phyloP scores from a whole-genome alignment of 1,140 invertebrate species.

The Hylaeus anthracinus region DNA sequence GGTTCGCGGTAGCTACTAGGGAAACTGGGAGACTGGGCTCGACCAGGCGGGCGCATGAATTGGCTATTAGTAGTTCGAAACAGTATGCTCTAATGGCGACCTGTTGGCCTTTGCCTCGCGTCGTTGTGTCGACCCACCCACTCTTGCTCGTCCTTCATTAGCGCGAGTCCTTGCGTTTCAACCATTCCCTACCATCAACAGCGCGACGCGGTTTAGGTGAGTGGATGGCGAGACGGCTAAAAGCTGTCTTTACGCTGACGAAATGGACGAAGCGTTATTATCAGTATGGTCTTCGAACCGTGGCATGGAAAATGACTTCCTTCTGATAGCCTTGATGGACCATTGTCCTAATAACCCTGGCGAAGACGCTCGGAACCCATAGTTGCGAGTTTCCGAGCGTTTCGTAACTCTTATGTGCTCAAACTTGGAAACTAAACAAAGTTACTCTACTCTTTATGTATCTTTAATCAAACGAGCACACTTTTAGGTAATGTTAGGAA shows the following conservation, averaged over 20 bases:
- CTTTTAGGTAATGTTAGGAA: no score
- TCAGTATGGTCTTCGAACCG: conserved; percentile 13
- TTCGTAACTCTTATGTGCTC: neutral
- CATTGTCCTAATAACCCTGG: conserved; percentile 46
- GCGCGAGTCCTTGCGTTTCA: conserved; percentile 64
- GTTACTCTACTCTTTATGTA: no score
- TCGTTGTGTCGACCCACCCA: conserved; percentile 52
- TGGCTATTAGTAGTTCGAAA: conserved; percentile 75
- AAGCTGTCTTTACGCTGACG: conserved; percentile 65
- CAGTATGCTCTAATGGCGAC: conserved; percentile 75
- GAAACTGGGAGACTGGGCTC: conserved; percentile 38
- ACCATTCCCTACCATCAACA: conserved; percentile 38
- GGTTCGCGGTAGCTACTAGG: conserved; percentile 36
- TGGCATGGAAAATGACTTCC: conserved; percentile 49
- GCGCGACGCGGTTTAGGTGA: conserved; percentile 24
- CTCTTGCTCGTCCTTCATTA: conserved; percentile 70
- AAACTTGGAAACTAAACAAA: neutral
- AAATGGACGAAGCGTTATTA: conserved; percentile 55
- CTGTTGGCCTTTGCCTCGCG: conserved; percentile 71
- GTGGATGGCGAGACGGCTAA: conserved; percentile 49
- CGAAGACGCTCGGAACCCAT: conserved; percentile 8
- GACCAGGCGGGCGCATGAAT: conserved; percentile 68
- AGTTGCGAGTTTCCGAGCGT: neutral
- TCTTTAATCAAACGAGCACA: no score
- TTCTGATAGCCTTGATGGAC: conserved; percentile 51